Base-by-base conservation (phyloP, 2,113 vertebrate species). In the Python bivittatus region DNA sequence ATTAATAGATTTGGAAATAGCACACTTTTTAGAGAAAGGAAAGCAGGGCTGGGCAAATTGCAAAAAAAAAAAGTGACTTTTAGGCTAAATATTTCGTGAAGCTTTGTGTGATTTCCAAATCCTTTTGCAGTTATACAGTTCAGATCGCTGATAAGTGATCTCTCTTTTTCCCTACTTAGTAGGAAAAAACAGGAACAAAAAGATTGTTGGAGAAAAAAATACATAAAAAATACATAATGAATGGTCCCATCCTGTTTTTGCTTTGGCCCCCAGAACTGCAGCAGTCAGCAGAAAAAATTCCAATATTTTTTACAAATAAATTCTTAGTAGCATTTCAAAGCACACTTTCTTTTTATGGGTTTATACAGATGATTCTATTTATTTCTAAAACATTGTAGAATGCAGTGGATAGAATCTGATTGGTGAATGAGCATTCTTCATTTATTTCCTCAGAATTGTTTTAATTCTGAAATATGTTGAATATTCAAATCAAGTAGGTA, bases 361-460 rank as follows among this genome's bases (percentile, higher is more conserved):
- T 38, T 17, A 58, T 90, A 42, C 5, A 48, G n/a, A 44, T 54
- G 38, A 84, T 56, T 90, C 1, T n/a, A 17, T 58, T 25, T 60
- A 60, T 60, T 72, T 72, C 33, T 72, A 38, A 0, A 72, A 15
- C n/a, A 38, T 38, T 72, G 13, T 38, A 72, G n/a, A 38, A 72
- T 17, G 27, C 64, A 68, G 64, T n/a, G n/a, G n/a, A 20, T 72
- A 20, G 68, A 20, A 72, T 72, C 33, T 72, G 68, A 72, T 72
- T 7, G n/a, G 68, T n/a, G 20, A 72, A 15, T 20, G n/a, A 20
- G 15, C n/a, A 7, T 72, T 20, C 13, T 72, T 72, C 52, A 79
- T 79, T 92, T 91, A 9, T 87, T 33, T 87, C 84, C 17, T 92
- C 64, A 44, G 2, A 92, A 38, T 57, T 79, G 52, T 38, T 92